A percentile compares a stretch with the other conserved stretches of the same genome.
Evolutionary conservation across 2,113 vertebrate species (phyloP).

Genomic region (Glaucidium brasilianum): DNA sequence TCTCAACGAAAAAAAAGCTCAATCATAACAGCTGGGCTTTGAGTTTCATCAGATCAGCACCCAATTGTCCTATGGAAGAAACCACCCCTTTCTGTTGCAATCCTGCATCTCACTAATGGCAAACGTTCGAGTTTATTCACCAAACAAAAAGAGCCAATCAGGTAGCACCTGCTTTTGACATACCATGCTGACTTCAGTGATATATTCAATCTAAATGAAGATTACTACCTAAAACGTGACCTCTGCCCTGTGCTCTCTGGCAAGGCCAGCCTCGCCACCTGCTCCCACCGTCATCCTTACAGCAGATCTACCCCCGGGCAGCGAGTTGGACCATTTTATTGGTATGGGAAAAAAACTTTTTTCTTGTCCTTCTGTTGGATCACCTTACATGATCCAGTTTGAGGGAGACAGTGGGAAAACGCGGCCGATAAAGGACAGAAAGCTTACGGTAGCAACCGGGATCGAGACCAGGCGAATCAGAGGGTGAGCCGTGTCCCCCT

Average conservation of each 20-base stretch:
- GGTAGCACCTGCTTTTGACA: neutral
- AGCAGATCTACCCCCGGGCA: accelerated
- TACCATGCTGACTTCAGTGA: accelerated
- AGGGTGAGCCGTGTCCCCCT: neutral
- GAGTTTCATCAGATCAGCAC: neutral
- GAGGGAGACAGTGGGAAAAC: accelerated
- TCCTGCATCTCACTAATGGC: neutral
- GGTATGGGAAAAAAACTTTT: accelerated
- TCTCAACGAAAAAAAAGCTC: accelerated
- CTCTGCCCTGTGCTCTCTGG: neutral
- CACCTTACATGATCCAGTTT: accelerated
- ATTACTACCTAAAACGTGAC: no score
- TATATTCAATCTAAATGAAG: neutral
- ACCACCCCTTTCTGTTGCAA: accelerated
- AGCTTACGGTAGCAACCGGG: neutral
- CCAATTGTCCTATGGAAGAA: neutral
- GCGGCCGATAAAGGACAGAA: accelerated
- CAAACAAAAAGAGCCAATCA: accelerated
- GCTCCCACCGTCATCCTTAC: accelerated
- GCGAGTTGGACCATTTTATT: accelerated
- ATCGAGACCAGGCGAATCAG: neutral
- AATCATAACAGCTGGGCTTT: accelerated
- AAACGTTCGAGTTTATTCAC: neutral
- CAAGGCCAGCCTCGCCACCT: neutral
- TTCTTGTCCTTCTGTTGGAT: neutral